Percentiles rank a stretch among this genome's conserved stretches.
Evolutionary conservation across 2,113 vertebrate genomes (phyloP).

Genomic region (Potamarius usumacintae): DNA sequence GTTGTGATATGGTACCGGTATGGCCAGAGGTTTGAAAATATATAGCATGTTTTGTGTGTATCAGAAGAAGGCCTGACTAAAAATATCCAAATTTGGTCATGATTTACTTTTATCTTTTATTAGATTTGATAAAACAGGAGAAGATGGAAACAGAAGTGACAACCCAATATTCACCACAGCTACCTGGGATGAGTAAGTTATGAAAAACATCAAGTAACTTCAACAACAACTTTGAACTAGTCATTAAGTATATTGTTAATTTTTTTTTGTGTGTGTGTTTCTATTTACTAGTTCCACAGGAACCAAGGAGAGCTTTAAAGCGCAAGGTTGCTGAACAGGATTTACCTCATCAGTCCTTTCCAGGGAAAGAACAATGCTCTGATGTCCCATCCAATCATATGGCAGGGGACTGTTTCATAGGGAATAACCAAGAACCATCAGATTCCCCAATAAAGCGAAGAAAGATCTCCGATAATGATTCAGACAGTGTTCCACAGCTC

Average conservation of each 20-base stretch:
- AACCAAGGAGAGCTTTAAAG: background rate
- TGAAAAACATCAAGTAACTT: background rate
- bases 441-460: background rate
- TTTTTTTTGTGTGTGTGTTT: background rate
- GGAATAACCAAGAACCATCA: background rate
- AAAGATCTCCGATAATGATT: background rate
- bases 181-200: conserved; percentile 1
- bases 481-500: background rate
- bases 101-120: background rate
- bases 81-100: background rate
- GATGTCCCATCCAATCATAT: background rate
- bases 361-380: background rate
- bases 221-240: background rate
- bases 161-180: background rate
- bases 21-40: background rate
- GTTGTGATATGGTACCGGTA: no score
- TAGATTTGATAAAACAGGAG: conserved; percentile 20
- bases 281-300: conserved; percentile 26
- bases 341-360: background rate
- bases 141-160: background rate
- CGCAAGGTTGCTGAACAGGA: background rate
- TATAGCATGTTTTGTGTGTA: background rate
- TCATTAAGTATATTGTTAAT: background rate
- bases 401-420: background rate
- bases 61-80: background rate